A percentile compares a stretch with the other conserved stretches of the same genome.
phyloP scores from a whole-genome alignment of 92 coral and sea anemone genomes.

The Siderastrea radians region DNA sequence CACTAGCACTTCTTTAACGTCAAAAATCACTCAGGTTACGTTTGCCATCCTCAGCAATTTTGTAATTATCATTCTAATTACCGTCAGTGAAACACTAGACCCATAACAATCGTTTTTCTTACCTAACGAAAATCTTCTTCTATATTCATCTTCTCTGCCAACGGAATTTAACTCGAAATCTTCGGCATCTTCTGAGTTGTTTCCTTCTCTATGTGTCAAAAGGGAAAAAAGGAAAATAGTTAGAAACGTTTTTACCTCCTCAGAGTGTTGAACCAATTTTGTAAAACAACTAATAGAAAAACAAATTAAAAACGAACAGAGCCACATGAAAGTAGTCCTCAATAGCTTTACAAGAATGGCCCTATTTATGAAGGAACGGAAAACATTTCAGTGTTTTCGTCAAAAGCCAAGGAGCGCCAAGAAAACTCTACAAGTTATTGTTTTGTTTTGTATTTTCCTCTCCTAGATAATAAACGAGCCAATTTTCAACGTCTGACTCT shows the following conservation, averaged over 20 bases:
- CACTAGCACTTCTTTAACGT: background rate
- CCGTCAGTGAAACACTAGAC: background rate
- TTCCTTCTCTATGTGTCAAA: constrained; percentile 65
- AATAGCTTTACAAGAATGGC: background rate
- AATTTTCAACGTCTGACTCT: too few species aligned
- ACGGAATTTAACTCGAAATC: constrained; percentile 69
- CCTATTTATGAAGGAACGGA: too few species aligned
- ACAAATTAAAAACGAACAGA: background rate
- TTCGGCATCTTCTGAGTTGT: constrained; percentile 77
- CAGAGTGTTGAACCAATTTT: background rate
- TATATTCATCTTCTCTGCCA: constrained; percentile 24
- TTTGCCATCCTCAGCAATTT: background rate
- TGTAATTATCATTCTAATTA: background rate
- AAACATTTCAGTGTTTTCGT: too few species aligned
- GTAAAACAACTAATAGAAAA: background rate
- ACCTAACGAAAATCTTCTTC: constrained; percentile 52
- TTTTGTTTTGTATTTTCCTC: too few species aligned
- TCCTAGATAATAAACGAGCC: too few species aligned
- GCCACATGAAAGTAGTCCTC: too few species aligned
- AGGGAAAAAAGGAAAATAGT: background rate
- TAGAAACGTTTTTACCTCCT: background rate
- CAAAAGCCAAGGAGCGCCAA: too few species aligned
- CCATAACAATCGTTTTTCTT: background rate
- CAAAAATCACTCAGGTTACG: constrained; percentile 1
- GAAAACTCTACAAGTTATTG: too few species aligned